These are phyloP conservation scores for Poecilia wingei DNA, from an alignment of 2,797 vertebrate genomes.

Conservation along the genomic window DNA sequence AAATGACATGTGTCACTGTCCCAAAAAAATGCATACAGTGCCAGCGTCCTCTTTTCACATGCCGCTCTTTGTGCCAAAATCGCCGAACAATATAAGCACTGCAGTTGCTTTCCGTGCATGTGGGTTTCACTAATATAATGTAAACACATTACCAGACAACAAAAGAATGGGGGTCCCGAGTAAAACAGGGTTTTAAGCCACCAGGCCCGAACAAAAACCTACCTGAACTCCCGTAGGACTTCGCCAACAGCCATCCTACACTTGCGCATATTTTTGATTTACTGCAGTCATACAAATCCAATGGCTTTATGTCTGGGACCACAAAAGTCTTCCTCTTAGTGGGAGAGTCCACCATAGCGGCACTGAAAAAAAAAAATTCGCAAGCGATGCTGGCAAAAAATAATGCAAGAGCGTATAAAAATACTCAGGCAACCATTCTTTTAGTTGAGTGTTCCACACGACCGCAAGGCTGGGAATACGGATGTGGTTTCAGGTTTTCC, in stretches of 20 bases:
- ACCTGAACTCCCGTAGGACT: slow-evolving; percentile 91
- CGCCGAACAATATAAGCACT: slow-evolving; percentile 72
- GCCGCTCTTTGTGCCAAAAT: slow-evolving; percentile 78
- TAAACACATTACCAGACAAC: slow-evolving; percentile 28
- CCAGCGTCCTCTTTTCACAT: slow-evolving; percentile 56
- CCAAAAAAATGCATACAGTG: slow-evolving; percentile 37
- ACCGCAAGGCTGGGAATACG: slow-evolving; percentile 68
- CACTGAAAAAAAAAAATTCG: slow-evolving; percentile 44
- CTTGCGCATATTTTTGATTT: slow-evolving; percentile 91
- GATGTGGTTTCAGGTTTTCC: slow-evolving; percentile 67
- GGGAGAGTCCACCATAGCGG: slow-evolving; percentile 87
- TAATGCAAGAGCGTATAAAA: slow-evolving; percentile 31
- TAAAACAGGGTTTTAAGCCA: not conserved
- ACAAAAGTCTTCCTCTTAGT: slow-evolving; percentile 88
- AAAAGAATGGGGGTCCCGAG: slow-evolving; percentile 18
- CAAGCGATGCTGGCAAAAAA: slow-evolving; percentile 32
- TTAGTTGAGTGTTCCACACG: slow-evolving; percentile 60
- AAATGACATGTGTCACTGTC: too few species aligned
- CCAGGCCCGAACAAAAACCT: slow-evolving; percentile 55
- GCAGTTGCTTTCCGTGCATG: slow-evolving; percentile 57
- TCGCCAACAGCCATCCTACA: slow-evolving; percentile 90
- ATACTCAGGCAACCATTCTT: slow-evolving; percentile 77
- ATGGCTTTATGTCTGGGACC: slow-evolving; percentile 90
- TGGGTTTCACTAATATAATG: slow-evolving; percentile 36
- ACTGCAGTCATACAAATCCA: slow-evolving; percentile 90